A percentile compares a stretch with the other conserved stretches of the same genome.
Evolutionary conservation across 2,888 invertebrate genomes (phyloP).

Genomic region (Limenitis camilla): DNA sequence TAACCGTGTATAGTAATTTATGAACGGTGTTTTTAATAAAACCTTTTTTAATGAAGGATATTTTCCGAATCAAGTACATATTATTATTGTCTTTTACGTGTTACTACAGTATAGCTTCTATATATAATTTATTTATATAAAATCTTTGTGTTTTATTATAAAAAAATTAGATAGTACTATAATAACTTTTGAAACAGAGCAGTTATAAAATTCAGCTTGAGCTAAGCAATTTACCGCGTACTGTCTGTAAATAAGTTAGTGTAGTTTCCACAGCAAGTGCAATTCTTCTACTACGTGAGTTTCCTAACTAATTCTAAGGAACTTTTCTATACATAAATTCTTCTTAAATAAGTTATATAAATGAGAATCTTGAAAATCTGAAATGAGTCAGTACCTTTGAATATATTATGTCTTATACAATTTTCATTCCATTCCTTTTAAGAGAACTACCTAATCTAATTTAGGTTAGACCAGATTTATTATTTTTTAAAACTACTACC

Average conservation of each 20-base stretch:
- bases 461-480: too few species aligned
- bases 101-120: too few species aligned
- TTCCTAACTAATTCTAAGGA: conserved; percentile 2
- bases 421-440: too few species aligned
- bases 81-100: too few species aligned
- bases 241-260: conserved; percentile 17
- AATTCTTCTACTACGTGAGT: conserved; percentile 21
- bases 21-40: too few species aligned
- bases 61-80: too few species aligned
- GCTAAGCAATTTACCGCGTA: conserved; percentile 18
- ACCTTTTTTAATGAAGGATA: too few species aligned
- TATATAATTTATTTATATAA: too few species aligned
- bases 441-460: too few species aligned
- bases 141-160: not conserved
- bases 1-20: too few species aligned
- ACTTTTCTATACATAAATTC: not conserved
- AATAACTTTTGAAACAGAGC: conserved; percentile 1
- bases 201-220: conserved; percentile 6
- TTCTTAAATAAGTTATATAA: not conserved
- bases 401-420: not conserved
- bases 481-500: too few species aligned
- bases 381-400: not conserved
- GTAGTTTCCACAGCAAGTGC: conserved; percentile 17
- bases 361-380: not conserved
- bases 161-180: not conserved